A percentile compares a stretch with the other conserved stretches of the same genome.
These are phyloP conservation scores for Naja naja DNA, from an alignment of 2,113 vertebrate genomes.

Conservation along the genomic window DNA sequence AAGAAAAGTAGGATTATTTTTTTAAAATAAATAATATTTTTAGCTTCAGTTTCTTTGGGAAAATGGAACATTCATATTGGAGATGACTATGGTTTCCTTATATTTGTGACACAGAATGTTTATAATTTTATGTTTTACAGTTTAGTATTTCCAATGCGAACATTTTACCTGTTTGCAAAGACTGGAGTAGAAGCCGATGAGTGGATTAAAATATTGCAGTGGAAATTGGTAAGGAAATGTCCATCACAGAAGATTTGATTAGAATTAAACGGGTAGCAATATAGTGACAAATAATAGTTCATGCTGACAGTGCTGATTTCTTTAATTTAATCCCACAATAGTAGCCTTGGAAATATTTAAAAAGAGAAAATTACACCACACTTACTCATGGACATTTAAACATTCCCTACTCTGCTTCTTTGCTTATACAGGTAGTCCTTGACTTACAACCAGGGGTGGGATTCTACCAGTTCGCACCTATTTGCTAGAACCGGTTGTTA, in stretches of 20 bases:
- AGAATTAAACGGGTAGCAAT: not conserved
- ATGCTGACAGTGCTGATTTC: not conserved
- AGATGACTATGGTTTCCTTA: not conserved
- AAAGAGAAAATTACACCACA: not conserved
- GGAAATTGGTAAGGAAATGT: conserved; percentile 87
- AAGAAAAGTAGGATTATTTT: not conserved
- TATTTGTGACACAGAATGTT: not conserved
- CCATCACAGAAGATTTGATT: not conserved
- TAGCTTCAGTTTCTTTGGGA: not conserved
- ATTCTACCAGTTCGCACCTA: too few relatives aligned
- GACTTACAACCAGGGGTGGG: not conserved
- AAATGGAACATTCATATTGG: not conserved
- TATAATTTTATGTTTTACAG: conserved; percentile 64
- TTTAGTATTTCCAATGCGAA: conserved; percentile 92
- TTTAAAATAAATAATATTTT: not conserved
- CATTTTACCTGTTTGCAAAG: conserved; percentile 91
- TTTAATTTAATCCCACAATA: not conserved
- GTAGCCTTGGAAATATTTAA: not conserved
- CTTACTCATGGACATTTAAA: not conserved
- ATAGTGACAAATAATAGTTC: not conserved
- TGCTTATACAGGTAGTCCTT: not conserved
- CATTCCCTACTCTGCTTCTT: not conserved
- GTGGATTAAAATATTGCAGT: conserved; percentile 93
- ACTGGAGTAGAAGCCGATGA: conserved; percentile 93
- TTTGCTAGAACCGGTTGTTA: too few relatives aligned